These are phyloP conservation scores for Bos javanicus DNA, from an alignment of 2,113 vertebrate genomes.

Conservation along the genomic window DNA sequence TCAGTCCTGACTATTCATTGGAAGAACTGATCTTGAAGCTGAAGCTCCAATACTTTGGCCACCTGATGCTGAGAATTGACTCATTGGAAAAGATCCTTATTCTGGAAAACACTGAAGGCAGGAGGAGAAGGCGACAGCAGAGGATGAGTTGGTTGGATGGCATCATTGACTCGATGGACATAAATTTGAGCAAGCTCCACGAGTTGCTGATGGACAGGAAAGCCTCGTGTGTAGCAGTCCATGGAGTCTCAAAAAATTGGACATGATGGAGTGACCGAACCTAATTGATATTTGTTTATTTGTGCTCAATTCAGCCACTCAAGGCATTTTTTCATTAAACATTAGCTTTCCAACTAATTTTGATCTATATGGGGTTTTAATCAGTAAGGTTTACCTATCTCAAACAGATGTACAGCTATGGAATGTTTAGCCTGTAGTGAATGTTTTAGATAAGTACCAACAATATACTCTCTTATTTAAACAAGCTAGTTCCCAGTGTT, in stretches of 20 bases:
- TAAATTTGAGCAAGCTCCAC: not conserved
- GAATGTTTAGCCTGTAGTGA: not conserved
- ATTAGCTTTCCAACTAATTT: not conserved
- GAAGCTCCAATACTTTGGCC: not conserved
- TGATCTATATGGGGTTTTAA: not conserved
- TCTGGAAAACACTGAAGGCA: not conserved
- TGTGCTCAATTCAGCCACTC: not conserved
- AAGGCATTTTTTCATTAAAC: not conserved
- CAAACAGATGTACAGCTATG: not conserved
- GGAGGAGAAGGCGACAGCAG: not conserved
- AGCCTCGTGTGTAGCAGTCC: not conserved
- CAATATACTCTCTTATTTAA: not conserved
- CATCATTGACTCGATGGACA: not conserved
- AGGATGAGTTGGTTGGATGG: not conserved
- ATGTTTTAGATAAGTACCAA: not conserved
- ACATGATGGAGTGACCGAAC: rapidly evolving
- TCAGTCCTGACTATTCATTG: not conserved
- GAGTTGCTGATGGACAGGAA: not conserved
- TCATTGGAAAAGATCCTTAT: not conserved
- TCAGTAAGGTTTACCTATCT: not conserved
- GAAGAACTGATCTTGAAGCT: not conserved
- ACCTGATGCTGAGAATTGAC: not conserved
- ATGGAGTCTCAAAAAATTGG: not conserved
- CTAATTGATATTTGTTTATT: not conserved
- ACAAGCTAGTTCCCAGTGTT: not conserved